Base-by-base conservation (phyloP, 2,113 vertebrate species). In the Epinephelus fuscoguttatus region DNA sequence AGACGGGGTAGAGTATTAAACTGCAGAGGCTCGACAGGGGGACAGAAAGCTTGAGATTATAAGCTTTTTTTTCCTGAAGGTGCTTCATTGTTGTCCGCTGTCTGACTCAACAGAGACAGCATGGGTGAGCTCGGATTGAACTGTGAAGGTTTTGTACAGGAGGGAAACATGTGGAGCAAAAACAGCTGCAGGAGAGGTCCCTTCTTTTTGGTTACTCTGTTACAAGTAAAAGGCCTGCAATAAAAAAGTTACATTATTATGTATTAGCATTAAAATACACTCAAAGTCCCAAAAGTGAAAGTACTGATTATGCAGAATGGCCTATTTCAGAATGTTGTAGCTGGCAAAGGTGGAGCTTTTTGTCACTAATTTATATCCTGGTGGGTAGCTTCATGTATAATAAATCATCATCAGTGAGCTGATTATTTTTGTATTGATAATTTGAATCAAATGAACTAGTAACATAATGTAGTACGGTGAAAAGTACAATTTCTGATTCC, bases 11-110 rank as follows among this genome's bases (percentile, higher is more conserved):
- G 64, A 56, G 77, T 67, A 69, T 75, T 21, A 60, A 66, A 84
- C 52, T 67, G 63, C 70, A 57, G 61, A 47, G 73, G n/a, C 57
- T 89, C 56, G 82, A 42, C 50, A 3, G 21, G 1, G 59, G 62
- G 25, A 59, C 61, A 53, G 53, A 74, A 49, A 77, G 69, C 17
- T 18, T 42, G 21, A 82, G n/a, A 75, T 79, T 70, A 80, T 40
- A 37, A 37, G 63, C 45, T 30, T 59, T 68, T 68, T 67, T 64
- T 45, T 81, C 23, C 12, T 6, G 62, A 70, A 60, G 25, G 63
- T 2, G 27, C 42, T 60, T 75, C 10, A n/a, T 27, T 56, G 68
- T 69, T 17, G 23, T 77, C 68, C 60, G 69, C 56, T n/a, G 63
- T 33, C 27, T 21, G 68, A 66, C 37, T 57, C 64, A 19, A 40